These are phyloP conservation scores for Mycteria americana DNA, from an alignment of 2,797 vertebrate species.

Conservation along the genomic window DNA sequence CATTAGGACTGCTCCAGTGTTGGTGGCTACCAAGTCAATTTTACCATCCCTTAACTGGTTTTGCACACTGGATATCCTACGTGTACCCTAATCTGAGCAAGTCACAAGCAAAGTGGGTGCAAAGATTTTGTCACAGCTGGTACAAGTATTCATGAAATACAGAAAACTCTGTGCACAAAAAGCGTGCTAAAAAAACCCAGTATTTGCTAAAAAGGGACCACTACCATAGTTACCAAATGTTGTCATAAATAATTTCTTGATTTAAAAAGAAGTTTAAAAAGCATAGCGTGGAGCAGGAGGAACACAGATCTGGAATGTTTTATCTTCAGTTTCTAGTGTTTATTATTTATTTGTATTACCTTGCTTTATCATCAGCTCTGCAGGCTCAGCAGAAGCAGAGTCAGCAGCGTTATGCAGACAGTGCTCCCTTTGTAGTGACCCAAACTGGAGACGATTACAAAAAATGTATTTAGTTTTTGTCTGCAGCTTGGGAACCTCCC, in stretches of 20 bases:
- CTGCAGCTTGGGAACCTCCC: neutral
- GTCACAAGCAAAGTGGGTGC: neutral
- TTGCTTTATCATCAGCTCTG: neutral
- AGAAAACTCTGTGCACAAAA: neutral
- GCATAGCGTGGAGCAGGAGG: neutral
- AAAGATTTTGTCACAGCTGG: neutral
- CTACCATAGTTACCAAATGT: neutral
- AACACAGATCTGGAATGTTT: neutral
- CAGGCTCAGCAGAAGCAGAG: constrained; percentile 9
- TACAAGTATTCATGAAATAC: neutral
- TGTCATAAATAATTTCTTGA: neutral
- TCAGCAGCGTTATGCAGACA: neutral
- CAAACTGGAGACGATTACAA: neutral
- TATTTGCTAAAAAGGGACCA: neutral
- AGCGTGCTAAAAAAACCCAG: accelerated
- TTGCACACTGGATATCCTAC: neutral
- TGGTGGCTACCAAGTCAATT: neutral
- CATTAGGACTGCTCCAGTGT: neutral
- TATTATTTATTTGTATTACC: constrained; percentile 43
- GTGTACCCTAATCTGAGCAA: neutral
- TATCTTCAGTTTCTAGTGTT: neutral
- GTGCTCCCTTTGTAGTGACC: constrained; percentile 15
- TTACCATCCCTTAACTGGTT: neutral
- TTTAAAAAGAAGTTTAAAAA: neutral
- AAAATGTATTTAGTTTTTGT: neutral